A percentile compares a stretch with the other conserved stretches of the same genome.
Conservation (phyloP, 2,797 vertebrate species). For the Gymnodraco acuticeps region DNA sequence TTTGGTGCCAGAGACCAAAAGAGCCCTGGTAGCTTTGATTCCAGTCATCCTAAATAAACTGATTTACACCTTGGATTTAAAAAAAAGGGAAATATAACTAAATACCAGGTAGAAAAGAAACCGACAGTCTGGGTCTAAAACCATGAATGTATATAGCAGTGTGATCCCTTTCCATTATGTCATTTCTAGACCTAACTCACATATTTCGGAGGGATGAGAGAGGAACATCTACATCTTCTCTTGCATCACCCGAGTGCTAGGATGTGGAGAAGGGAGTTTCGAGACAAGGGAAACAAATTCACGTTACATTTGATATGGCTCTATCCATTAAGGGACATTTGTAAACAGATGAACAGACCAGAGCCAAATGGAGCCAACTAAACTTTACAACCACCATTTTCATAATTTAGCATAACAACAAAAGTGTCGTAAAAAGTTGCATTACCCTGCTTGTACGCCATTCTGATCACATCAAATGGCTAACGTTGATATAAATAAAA, state of each 20-base stretch:
- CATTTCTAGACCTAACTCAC: background rate
- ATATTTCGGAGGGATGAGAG: conserved; percentile 21
- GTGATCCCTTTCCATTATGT: conserved; percentile 9
- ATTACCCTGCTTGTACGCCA: conserved; percentile 3
- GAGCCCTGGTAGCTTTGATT: background rate
- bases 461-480: conserved; percentile 2
- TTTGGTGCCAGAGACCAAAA: background rate
- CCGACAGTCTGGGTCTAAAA: background rate
- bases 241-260: conserved; percentile 20
- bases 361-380: background rate
- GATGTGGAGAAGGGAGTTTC: background rate
- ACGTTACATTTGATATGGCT: conserved; percentile 10
- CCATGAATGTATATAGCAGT: background rate
- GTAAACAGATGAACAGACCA: conserved; percentile 1
- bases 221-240: conserved; percentile 15
- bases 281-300: background rate
- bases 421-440: background rate
- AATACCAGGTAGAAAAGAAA: background rate
- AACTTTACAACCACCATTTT: background rate
- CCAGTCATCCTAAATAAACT: conserved; percentile 3
- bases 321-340: background rate
- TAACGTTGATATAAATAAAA: background rate
- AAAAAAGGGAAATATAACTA: background rate
- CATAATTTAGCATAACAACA: background rate
- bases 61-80: background rate